Percentiles rank a stretch among this genome's conserved stretches.
These are phyloP conservation scores for Apoda limacodes DNA, from an alignment of 2,888 invertebrate species.

Conservation along the genomic window DNA sequence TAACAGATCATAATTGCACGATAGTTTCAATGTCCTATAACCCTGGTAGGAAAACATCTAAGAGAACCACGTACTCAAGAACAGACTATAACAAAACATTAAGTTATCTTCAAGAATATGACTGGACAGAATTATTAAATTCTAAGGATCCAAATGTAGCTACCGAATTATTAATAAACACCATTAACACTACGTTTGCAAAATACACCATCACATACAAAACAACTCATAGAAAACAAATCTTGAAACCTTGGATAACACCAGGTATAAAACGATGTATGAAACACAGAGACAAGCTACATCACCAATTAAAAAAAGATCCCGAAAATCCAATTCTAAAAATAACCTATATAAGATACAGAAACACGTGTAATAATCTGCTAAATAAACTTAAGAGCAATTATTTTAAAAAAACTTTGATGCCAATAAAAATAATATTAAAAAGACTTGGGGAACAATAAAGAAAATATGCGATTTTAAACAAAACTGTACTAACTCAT, in stretches of 20 bases:
- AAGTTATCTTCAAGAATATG: too few relatives aligned
- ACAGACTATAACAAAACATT: too few relatives aligned
- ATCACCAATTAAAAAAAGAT: neutral
- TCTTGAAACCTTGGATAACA: constrained; percentile 2
- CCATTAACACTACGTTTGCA: neutral
- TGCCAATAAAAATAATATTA: too few relatives aligned
- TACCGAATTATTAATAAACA: constrained; percentile 1
- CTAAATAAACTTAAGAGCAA: neutral
- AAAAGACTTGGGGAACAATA: too few relatives aligned
- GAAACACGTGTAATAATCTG: neutral
- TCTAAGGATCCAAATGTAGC: constrained; percentile 1
- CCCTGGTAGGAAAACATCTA: too few relatives aligned
- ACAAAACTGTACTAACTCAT: too few relatives aligned
- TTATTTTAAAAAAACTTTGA: too few relatives aligned
- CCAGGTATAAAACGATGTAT: constrained; percentile 3
- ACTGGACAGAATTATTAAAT: too few relatives aligned
- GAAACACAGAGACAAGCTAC: constrained; percentile 2
- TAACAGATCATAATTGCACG: constrained; percentile 4
- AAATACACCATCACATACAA: neutral
- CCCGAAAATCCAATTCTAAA: constrained; percentile 1
- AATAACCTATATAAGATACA: constrained; percentile 1
- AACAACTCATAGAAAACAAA: constrained; percentile 3
- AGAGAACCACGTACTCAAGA: too few relatives aligned
- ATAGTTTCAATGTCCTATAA: too few relatives aligned
- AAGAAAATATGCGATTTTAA: too few relatives aligned